Conservation (phyloP, 2,113 vertebrate genomes). For the Archocentrus centrarchus region DNA sequence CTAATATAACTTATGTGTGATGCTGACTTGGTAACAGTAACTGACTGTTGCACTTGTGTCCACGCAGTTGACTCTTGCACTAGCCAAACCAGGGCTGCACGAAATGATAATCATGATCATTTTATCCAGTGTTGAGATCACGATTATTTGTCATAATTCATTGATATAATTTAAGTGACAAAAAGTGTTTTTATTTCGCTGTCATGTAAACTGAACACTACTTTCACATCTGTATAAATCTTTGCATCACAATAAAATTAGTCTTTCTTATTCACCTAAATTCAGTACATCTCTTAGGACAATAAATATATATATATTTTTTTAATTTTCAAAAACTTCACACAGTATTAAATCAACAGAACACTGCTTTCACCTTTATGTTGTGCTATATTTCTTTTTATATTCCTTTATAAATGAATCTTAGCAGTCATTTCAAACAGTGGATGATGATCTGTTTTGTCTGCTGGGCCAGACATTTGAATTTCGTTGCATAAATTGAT, state of each 20-base stretch:
- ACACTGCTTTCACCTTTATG: not conserved
- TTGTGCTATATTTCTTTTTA: not conserved
- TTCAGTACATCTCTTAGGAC: not conserved
- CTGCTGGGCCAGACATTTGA: not conserved
- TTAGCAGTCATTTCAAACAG: not conserved
- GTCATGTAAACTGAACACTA: no score
- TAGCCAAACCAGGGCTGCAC: not conserved
- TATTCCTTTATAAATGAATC: not conserved
- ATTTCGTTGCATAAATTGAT: not conserved
- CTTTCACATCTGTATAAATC: no score
- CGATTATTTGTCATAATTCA: no score
- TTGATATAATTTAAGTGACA: no score
- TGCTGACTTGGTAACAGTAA: not conserved
- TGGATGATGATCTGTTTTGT: not conserved
- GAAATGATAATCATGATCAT: not conserved
- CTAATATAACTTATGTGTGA: not conserved
- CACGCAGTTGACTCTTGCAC: not conserved
- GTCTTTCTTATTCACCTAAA: no score
- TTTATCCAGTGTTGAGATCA: no score
- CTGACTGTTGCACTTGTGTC: not conserved
- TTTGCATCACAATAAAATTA: no score
- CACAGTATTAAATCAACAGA: no score
- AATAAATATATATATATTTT: rapidly evolving
- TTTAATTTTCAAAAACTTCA: no score
- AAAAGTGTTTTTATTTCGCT: no score